A percentile compares a stretch with the other conserved stretches of the same genome.
These are phyloP conservation scores for Oligia strigilis DNA, from an alignment of 2,888 invertebrate genomes.

Conservation along the genomic window DNA sequence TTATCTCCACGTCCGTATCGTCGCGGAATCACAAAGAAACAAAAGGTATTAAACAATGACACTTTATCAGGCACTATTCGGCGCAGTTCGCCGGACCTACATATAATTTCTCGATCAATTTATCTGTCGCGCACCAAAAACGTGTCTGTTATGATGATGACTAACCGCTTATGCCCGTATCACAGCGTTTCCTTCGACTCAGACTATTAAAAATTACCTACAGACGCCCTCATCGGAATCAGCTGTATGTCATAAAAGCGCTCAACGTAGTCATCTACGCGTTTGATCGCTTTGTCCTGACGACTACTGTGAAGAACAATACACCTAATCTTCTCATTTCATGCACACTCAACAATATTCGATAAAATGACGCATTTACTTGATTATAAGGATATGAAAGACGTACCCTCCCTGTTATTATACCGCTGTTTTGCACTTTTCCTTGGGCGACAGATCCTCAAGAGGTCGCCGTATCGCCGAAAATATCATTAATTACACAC, in stretches of 20 bases:
- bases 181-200: slow-evolving; percentile 80
- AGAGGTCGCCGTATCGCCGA: slow-evolving; percentile 87
- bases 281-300: slow-evolving; percentile 59
- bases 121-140: slow-evolving; percentile 78
- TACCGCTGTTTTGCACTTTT: slow-evolving; percentile 86
- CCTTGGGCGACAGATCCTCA: slow-evolving; percentile 88
- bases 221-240: slow-evolving; percentile 87
- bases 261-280: slow-evolving; percentile 65
- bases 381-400: slow-evolving; percentile 88
- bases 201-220: slow-evolving; percentile 76
- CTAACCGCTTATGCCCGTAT: slow-evolving; percentile 87
- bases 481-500: slow-evolving; percentile 90
- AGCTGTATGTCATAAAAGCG: slow-evolving; percentile 84
- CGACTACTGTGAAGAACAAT: slow-evolving; percentile 59
- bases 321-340: slow-evolving; percentile 74
- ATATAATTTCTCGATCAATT: slow-evolving; percentile 74
- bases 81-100: slow-evolving; percentile 76
- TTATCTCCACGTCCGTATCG: slow-evolving; percentile 83
- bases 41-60: slow-evolving; percentile 78
- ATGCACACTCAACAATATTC: slow-evolving; percentile 82
- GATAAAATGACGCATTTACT: slow-evolving; percentile 91
- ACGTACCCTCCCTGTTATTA: slow-evolving; percentile 90
- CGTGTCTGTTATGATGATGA: slow-evolving; percentile 85
- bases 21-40: slow-evolving; percentile 87
- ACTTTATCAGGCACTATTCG: slow-evolving; percentile 80